Evolutionary conservation across 2,888 invertebrate genomes (phyloP).

Genomic region (Lasioglossum morio): DNA sequence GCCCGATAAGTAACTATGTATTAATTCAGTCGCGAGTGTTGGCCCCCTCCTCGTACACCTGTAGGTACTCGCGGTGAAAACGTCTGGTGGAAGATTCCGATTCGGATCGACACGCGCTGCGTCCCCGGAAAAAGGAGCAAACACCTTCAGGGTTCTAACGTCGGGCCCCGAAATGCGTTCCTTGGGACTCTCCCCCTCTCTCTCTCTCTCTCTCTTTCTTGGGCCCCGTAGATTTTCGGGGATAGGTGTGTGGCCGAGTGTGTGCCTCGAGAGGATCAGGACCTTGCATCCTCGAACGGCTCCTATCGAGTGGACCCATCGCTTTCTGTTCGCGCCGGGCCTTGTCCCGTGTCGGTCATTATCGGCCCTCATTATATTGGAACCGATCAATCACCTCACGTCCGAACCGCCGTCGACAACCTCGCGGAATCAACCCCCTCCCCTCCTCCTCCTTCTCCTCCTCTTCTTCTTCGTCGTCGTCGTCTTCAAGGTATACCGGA

Average conservation of each 20-base stretch:
- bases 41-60: conserved; percentile 9
- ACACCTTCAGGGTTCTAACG: conserved; percentile 1
- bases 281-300: conserved; percentile 58
- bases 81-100: conserved; percentile 27
- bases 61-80: background rate
- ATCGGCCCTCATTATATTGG: conserved; percentile 84
- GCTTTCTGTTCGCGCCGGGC: conserved; percentile 78
- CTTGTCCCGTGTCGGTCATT: conserved; percentile 83
- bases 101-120: conserved; percentile 49
- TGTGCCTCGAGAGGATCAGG: conserved; percentile 45
- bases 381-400: conserved; percentile 83
- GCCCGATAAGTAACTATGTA: conserved; percentile 38
- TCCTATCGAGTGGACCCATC: conserved; percentile 79
- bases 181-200: background rate
- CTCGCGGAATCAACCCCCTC: conserved; percentile 60
- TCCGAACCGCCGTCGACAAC: conserved; percentile 71
- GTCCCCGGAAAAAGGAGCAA: conserved; percentile 27
- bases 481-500: conserved; percentile 37
- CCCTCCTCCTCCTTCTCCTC: background rate
- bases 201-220: background rate
- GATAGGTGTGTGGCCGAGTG: conserved; percentile 39
- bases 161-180: background rate
- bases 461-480: background rate
- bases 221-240: conserved; percentile 42
- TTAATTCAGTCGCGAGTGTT: conserved; percentile 31